phyloP scores from a whole-genome alignment of 2,113 vertebrate genomes.

The Saiga tatarica region DNA sequence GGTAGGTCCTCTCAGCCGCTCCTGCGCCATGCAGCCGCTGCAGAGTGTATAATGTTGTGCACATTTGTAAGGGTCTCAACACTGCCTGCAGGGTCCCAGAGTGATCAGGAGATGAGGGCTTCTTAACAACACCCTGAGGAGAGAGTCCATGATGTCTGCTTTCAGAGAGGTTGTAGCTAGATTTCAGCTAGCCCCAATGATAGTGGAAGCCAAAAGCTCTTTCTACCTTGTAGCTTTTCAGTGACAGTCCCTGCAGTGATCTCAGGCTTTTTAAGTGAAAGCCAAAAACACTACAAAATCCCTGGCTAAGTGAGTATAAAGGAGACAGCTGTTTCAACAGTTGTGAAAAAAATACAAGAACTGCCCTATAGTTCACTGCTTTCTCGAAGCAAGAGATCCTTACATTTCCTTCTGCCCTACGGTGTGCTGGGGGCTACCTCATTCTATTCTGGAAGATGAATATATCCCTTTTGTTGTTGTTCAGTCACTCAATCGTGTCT shows the following conservation, averaged over 20 bases:
- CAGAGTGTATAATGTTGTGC: not conserved
- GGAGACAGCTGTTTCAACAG: not conserved
- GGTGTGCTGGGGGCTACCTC: not conserved
- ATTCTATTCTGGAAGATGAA: not conserved
- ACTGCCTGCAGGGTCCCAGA: not conserved
- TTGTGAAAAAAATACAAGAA: not conserved
- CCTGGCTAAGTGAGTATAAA: not conserved
- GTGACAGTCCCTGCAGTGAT: not conserved
- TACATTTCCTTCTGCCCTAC: not conserved
- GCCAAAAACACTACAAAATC: not conserved
- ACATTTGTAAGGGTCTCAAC: not conserved
- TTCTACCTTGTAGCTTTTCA: not conserved
- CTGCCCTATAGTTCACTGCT: not conserved
- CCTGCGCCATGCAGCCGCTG: rapidly evolving
- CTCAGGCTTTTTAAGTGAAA: not conserved
- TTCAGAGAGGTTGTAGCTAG: not conserved
- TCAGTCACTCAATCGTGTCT: not conserved
- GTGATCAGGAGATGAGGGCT: not conserved
- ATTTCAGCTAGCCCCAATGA: not conserved
- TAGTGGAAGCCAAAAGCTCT: not conserved
- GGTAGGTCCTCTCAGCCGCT: no score
- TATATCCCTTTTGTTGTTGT: not conserved
- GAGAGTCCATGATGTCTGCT: not conserved
- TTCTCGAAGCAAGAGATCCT: not conserved
- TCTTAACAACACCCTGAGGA: not conserved